Percentiles rank a stretch among this genome's conserved stretches.
phyloP scores from a whole-genome alignment of 2,113 vertebrate genomes.

The Ranitomeya imitator region DNA sequence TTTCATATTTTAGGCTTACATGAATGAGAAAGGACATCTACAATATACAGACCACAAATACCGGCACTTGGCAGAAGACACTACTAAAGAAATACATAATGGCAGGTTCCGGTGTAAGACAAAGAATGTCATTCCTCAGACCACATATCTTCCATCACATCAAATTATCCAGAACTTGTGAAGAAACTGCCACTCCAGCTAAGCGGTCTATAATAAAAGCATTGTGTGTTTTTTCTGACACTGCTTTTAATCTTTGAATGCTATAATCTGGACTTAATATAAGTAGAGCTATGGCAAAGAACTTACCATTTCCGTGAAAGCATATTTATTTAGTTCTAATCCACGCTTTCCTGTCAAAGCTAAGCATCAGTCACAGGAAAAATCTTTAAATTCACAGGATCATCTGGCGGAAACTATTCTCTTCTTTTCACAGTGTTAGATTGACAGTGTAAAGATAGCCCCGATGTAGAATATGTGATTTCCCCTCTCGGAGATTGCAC shows the following conservation, averaged over 20 bases:
- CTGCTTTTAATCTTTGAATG: constrained; percentile 37
- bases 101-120: neutral
- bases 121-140: neutral
- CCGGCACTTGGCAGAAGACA: neutral
- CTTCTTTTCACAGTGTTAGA: neutral
- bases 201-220: neutral
- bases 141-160: neutral
- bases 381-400: neutral
- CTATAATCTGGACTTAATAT: constrained; percentile 46
- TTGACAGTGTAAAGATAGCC: neutral
- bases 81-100: neutral
- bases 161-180: neutral
- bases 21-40: neutral
- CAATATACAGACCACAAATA: neutral
- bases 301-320: neutral
- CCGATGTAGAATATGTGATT: neutral
- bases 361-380: constrained; percentile 29
- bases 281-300: constrained; percentile 26
- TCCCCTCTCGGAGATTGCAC: neutral
- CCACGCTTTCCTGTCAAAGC: constrained; percentile 44
- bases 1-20: neutral
- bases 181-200: neutral
- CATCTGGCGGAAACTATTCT: neutral
- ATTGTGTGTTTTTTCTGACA: neutral
- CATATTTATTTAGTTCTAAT: constrained; percentile 48